These are phyloP conservation scores for Synanthedon formicaeformis DNA, from an alignment of 2,888 invertebrate species.

Conservation along the genomic window DNA sequence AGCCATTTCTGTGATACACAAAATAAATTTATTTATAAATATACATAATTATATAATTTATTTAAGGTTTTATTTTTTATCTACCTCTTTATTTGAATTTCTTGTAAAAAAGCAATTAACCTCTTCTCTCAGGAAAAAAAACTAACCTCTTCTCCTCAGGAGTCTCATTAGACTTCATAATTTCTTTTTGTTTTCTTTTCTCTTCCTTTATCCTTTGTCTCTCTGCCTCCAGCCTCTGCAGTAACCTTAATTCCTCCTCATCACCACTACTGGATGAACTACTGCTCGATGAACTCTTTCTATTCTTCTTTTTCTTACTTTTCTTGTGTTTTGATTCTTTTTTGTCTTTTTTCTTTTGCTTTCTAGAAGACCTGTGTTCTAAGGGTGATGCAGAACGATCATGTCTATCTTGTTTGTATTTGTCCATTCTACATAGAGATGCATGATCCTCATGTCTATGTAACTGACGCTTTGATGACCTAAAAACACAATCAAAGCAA, in stretches of 20 bases:
- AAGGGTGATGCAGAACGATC: conserved; percentile 16
- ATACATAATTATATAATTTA: too few species aligned
- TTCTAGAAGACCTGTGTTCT: conserved; percentile 30
- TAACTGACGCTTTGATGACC: conserved; percentile 42
- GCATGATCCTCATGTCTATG: conserved; percentile 24
- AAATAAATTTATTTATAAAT: too few species aligned
- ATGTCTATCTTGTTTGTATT: conserved; percentile 17
- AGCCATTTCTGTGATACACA: too few species aligned
- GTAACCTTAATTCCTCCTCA: conserved; percentile 72
- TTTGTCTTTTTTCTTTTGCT: conserved; percentile 19
- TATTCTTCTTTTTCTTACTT: conserved; percentile 42
- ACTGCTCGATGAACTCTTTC: conserved; percentile 25
- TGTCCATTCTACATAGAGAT: conserved; percentile 27
- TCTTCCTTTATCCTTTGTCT: conserved; percentile 75
- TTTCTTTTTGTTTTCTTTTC: conserved; percentile 76
- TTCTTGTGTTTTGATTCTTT: conserved; percentile 22
- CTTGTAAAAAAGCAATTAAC: background rate
- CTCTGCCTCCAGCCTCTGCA: conserved; percentile 81
- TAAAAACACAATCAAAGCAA: conserved; percentile 9
- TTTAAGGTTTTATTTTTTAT: background rate
- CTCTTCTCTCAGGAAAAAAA: background rate
- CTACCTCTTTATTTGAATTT: background rate
- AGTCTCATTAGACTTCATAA: conserved; percentile 90
- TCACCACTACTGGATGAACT: conserved; percentile 49
- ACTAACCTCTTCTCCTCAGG: conserved; percentile 88